Evolutionary conservation across 2,888 invertebrate genomes (phyloP), one percentile per base, ranked within the genome.

Genomic region (Cenopis cana): DNA sequence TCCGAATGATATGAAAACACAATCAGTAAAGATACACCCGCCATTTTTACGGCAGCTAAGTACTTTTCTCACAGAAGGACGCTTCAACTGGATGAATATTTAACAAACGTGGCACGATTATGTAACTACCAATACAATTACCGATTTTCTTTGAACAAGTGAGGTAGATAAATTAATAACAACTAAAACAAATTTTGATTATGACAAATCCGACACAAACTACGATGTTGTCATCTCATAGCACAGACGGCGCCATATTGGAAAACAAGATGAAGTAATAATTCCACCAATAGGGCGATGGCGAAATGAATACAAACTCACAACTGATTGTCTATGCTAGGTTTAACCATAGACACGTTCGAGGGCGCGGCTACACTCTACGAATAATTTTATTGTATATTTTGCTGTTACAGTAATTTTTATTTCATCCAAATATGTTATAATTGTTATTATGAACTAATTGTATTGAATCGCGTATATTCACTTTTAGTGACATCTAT

Each of bases 201-300:
- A 85, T 87, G 89, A 91, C 88, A 90, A 91, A 86, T 88, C 85
- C 85, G 84, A 85, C 90, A 90, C 91, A 90, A 93, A 92, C 87
- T 93, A 89, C 91, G 91, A 93, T 93, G 93, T 93, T 94, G 93
- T 94, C 93, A 93, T 93, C 91, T 91, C 90, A 91, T 88, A 93
- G 93, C 91, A 93, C 89, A 85, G 90, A 85, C 86, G 88, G 88
- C 93, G 93, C 93, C 93, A 93, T 93, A 89, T 93, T 93, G 92
- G 88, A 85, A 89, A 89, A 85, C 85, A 85, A 82, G 81, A 78
- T 80, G 77, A 75, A 75, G 76, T 76, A 68, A 73, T 59, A 67
- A 71, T 74, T 67, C 57, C 38, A 46, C 73, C 70, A 70, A 71
- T 73, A 20, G 72, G 68, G 46, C 61, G 55, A 71, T 55, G 50